Conservation (phyloP, 2,888 invertebrate genomes). For the Dasypogon diadema region DNA sequence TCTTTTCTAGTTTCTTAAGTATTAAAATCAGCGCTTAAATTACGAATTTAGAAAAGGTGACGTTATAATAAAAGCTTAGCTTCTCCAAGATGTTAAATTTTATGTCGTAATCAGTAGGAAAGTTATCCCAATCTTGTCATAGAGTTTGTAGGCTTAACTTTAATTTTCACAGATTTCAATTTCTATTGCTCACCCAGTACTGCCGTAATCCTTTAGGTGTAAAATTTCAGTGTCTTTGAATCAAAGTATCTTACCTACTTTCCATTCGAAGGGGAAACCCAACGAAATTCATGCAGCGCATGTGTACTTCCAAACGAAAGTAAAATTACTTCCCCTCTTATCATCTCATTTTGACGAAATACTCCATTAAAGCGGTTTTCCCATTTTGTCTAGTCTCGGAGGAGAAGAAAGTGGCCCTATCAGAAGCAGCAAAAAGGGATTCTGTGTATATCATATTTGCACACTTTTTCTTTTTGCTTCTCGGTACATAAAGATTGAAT, state of each 20-base stretch:
- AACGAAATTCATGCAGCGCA: neutral
- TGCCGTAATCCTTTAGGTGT: no score
- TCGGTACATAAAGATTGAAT: conserved; percentile 29
- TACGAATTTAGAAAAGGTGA: no score
- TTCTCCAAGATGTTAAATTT: no score
- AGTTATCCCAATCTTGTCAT: no score
- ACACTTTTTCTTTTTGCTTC: conserved; percentile 20
- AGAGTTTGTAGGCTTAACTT: no score
- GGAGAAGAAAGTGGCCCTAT: conserved; percentile 24
- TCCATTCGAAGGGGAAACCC: neutral
- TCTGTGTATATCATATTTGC: conserved; percentile 39
- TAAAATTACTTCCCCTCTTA: neutral
- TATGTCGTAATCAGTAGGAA: no score
- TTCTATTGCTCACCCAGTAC: no score
- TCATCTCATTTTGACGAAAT: conserved; percentile 25
- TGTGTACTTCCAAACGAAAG: conserved; percentile 14
- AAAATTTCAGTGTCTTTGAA: no score
- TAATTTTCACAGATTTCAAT: no score
- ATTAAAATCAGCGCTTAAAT: no score
- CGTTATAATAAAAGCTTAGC: no score
- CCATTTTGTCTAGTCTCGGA: conserved; percentile 20
- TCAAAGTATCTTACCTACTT: neutral
- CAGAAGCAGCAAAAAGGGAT: conserved; percentile 17
- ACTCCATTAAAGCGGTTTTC: conserved; percentile 30
- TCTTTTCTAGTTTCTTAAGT: no score